Evolutionary conservation across 2,113 vertebrate species (phyloP).

Genomic region (Phoenicopterus ruber): DNA sequence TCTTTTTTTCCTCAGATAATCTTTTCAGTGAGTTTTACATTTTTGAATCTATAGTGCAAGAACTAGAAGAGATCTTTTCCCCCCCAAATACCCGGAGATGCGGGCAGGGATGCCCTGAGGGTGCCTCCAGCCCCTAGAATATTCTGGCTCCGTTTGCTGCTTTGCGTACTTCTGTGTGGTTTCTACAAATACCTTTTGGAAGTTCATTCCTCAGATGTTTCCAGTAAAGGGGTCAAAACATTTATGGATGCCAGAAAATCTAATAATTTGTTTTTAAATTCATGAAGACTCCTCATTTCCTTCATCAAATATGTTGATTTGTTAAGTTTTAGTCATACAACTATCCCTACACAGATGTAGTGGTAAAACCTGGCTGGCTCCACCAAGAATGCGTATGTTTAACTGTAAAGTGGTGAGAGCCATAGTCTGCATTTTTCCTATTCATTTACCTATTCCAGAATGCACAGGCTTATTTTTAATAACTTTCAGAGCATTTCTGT

Average conservation of each 20-base stretch:
- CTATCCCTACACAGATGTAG: not conserved
- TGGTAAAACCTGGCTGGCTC: not conserved
- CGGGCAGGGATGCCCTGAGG: not conserved
- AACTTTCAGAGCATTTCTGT: not conserved
- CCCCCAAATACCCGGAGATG: rapidly evolving
- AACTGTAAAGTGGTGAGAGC: not conserved
- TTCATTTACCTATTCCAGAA: not conserved
- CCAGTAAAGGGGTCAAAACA: not conserved
- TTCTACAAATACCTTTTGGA: not conserved
- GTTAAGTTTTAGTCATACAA: not conserved
- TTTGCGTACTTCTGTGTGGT: not conserved
- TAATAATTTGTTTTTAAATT: not conserved
- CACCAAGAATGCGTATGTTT: rapidly evolving
- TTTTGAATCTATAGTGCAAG: not conserved
- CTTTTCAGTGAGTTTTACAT: not conserved
- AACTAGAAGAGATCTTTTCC: not conserved
- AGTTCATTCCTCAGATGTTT: not conserved
- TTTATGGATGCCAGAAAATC: not conserved
- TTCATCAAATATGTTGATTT: not conserved
- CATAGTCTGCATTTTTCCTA: not conserved
- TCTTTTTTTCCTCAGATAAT: not conserved
- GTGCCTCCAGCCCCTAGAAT: not conserved
- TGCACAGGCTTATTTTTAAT: not conserved
- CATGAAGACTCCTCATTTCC: not conserved
- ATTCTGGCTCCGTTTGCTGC: not conserved